Conservation (phyloP, 1,140 invertebrate species). For the Drosophila sturtevanti region DNA sequence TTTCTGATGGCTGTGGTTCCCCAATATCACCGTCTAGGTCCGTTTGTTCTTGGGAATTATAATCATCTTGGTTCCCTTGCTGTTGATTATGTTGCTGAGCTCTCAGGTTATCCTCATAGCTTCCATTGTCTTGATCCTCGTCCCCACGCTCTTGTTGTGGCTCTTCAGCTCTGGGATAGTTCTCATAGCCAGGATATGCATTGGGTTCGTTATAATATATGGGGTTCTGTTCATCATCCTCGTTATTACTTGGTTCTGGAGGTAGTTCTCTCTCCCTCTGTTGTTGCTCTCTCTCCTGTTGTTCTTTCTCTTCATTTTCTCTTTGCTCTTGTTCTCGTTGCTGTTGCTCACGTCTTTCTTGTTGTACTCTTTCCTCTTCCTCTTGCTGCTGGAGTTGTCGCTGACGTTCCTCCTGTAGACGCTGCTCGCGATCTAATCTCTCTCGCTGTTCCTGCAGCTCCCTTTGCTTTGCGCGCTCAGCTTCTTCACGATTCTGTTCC, state of each 20-base stretch:
- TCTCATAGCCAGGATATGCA: background rate
- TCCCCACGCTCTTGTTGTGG: background rate
- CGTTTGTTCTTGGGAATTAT: conserved; percentile 2
- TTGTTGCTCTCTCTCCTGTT: conserved; percentile 36
- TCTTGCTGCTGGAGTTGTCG: conserved; percentile 11
- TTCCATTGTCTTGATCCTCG: conserved; percentile 13
- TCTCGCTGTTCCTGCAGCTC: conserved; percentile 24
- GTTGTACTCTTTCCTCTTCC: background rate
- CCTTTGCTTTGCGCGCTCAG: background rate
- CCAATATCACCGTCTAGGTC: conserved; percentile 25
- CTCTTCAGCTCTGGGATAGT: background rate
- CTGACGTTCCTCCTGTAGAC: conserved; percentile 5
- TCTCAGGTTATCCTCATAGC: conserved; percentile 30
- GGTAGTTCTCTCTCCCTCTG: conserved; percentile 17
- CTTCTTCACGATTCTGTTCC: background rate
- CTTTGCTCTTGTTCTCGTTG: conserved; percentile 14
- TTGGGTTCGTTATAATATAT: background rate
- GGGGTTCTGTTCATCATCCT: background rate
- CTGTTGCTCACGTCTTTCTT: conserved; percentile 13
- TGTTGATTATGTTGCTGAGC: conserved; percentile 26
- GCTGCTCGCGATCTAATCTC: conserved; percentile 8
- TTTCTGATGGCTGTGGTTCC: conserved; percentile 2
- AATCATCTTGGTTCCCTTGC: conserved; percentile 10
- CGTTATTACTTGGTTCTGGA: background rate
- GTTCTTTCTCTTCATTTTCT: conserved; percentile 25